Base-by-base conservation (phyloP, 2,888 invertebrate genomes). In the Invenusta paracnida region DNA sequence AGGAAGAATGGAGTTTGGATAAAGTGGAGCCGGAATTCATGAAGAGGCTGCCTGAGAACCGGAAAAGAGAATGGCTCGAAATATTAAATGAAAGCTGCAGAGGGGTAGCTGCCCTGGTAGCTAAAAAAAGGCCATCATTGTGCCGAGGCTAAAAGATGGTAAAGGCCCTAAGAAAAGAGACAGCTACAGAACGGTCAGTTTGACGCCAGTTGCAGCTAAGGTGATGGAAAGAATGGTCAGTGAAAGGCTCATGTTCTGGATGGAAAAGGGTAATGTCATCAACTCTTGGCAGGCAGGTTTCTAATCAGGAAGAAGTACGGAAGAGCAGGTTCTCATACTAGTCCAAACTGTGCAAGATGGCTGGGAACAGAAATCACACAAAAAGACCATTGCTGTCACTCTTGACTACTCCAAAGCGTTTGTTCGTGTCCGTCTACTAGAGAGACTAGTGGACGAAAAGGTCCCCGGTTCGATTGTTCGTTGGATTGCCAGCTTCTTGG, bases 201-300 rank as follows among this genome's bases (percentile, higher is more conserved):
- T 79, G 5, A 79, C 79, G 13, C 27, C n/a, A n/a, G 79, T 79
- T 25, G 23, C 23, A 25, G 79, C 27, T n/a, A 79, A 79, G 27
- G 23, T 79, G 23, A 79, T 79, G 11, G n/a, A 79, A 27, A 79
- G 79, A 27, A 79, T 79, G 11, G 11, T 79, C 11, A 5, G 23
- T 11, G 23, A 79, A 11, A n/a, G 79, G n/a, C 27, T 79, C 11
- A n/a, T 25, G 23, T 79, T 13, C 79, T 79, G 79, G 79, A 79
- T 79, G 79, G 79, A 79, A n/a, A 79, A 27, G 79, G 27, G 79
- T n/a, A 79, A 79, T 25, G n/a, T 48, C 29, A 82, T 82, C 30
- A 82, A 82, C 23, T 11, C 25, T n/a, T 82, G 83, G 83, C 83
- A 82, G 30, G 83, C 83, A 13, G 83, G 83, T 28, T 82, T 82